Conservation (phyloP, 2,113 vertebrate genomes). For the Crotophaga sulcirostris region DNA sequence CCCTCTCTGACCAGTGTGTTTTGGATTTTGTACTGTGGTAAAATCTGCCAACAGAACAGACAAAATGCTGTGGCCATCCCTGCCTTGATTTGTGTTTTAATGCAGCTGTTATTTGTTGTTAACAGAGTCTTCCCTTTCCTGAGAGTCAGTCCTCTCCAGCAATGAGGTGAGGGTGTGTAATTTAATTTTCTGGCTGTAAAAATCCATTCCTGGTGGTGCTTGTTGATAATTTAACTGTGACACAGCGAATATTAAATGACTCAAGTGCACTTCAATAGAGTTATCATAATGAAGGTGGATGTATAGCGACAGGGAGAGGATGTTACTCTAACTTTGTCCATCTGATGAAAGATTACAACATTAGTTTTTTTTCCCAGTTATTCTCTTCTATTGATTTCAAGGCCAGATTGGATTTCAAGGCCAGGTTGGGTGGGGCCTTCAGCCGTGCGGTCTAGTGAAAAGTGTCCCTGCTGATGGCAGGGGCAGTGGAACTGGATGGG, state of each 20-base stretch:
- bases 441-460: too few relatives aligned
- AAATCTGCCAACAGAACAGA: neutral
- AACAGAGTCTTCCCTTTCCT: neutral
- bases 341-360: neutral
- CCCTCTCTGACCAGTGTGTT: neutral
- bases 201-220: neutral
- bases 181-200: neutral
- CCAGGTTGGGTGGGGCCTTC: too few relatives aligned
- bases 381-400: neutral
- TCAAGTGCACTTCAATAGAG: neutral
- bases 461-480: too few relatives aligned
- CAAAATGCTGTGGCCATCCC: neutral
- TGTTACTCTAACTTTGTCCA: neutral
- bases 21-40: neutral
- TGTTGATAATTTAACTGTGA: neutral
- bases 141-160: too few relatives aligned
- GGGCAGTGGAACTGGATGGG: too few relatives aligned
- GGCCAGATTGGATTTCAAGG: too few relatives aligned
- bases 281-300: neutral
- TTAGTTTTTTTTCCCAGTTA: accelerated
- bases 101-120: neutral
- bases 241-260: neutral
- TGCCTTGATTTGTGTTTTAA: neutral
- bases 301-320: neutral
- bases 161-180: neutral